These are phyloP conservation scores for Dinoponera quadriceps DNA, from an alignment of 1,140 invertebrate genomes.

Conservation along the genomic window DNA sequence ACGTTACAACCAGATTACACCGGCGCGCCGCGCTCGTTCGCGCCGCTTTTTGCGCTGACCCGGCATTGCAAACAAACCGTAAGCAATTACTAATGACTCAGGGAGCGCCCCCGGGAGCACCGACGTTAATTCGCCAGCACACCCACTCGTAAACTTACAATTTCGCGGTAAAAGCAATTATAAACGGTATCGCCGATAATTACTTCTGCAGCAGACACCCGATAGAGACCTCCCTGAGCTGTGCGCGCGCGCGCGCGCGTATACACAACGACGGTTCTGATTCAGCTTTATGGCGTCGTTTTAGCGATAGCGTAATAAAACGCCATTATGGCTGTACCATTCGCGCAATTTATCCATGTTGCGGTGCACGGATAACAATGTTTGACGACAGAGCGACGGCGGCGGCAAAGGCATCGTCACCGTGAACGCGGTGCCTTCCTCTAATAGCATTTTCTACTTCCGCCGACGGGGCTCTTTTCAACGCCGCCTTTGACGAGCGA, in stretches of 20 bases:
- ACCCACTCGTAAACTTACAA: conserved; percentile 42
- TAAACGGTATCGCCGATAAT: conserved; percentile 42
- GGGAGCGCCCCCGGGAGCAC: neutral
- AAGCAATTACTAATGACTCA: conserved; percentile 51
- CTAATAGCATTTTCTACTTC: conserved; percentile 56
- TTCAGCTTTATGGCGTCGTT: conserved; percentile 35
- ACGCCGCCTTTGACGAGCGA: conserved; percentile 11
- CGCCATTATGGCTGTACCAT: neutral
- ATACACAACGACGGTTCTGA: conserved; percentile 2
- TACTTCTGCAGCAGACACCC: conserved; percentile 33
- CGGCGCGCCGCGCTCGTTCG: conserved; percentile 16
- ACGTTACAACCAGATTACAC: conserved; percentile 31
- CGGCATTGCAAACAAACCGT: conserved; percentile 37
- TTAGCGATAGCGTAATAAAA: conserved; percentile 52
- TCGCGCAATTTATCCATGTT: conserved; percentile 23
- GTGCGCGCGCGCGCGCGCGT: no score
- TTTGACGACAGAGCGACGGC: conserved; percentile 2
- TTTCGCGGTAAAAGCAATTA: conserved; percentile 46
- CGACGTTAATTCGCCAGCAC: conserved; percentile 46
- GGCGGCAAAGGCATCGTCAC: neutral
- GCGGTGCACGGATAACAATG: neutral
- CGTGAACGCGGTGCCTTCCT: conserved; percentile 17
- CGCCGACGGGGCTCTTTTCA: neutral
- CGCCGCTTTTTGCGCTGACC: conserved; percentile 19
- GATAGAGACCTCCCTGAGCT: neutral